Evolutionary conservation across 1,140 invertebrate species (phyloP).

Genomic region (Piezodorus guildinii): DNA sequence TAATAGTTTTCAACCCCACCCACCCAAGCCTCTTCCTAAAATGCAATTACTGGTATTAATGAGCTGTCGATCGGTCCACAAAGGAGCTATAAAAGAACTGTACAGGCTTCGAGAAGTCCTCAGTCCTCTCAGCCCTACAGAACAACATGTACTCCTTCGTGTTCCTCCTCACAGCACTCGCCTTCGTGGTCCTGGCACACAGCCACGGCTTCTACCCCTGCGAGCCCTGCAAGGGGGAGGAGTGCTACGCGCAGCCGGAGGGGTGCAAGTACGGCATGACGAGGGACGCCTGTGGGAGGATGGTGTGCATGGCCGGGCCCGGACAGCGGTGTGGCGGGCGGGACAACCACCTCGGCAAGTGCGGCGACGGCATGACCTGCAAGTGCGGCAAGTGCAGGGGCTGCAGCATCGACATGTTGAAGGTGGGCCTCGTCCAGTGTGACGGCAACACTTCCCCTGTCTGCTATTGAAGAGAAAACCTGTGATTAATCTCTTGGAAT

Average conservation of each 20-base stretch:
- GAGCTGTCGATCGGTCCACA: too few species aligned
- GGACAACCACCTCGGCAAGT: constrained; percentile 27
- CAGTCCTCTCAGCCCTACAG: too few species aligned
- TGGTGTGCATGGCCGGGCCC: constrained; percentile 29
- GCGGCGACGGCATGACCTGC: constrained; percentile 31
- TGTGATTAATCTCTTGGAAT: too few species aligned
- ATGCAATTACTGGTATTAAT: too few species aligned
- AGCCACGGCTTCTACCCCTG: neutral
- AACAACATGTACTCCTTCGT: too few species aligned
- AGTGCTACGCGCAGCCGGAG: constrained; percentile 24
- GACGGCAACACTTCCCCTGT: neutral
- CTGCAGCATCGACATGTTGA: constrained; percentile 24
- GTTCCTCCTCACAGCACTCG: too few species aligned
- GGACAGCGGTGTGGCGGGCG: constrained; percentile 29
- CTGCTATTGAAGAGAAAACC: neutral
- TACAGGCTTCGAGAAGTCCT: too few species aligned
- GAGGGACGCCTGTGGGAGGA: constrained; percentile 27
- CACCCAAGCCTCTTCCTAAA: too few species aligned
- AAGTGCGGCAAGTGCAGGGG: constrained; percentile 29
- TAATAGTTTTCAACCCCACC: neutral
- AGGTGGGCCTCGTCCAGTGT: constrained; percentile 4
- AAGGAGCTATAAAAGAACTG: too few species aligned
- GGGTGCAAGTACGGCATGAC: constrained; percentile 27
- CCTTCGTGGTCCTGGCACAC: neutral
- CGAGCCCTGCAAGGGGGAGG: constrained; percentile 23